Percentiles rank a stretch among this genome's conserved stretches.
Conservation (phyloP, 2,888 invertebrate genomes). For the Drosophila paramelanica region DNA sequence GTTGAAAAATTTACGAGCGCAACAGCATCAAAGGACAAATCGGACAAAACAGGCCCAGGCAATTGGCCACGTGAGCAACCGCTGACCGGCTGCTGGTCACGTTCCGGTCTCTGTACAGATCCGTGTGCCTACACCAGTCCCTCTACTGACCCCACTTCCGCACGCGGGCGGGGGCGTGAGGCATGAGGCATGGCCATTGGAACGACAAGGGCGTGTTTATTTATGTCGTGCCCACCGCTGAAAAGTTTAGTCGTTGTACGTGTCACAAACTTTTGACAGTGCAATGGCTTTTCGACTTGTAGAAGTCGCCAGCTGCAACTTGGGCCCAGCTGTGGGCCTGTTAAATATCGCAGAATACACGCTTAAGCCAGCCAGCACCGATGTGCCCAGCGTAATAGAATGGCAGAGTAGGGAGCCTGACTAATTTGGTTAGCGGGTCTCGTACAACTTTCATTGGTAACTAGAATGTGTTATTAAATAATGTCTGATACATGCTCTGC, state of each 20-base stretch:
- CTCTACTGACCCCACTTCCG: neutral
- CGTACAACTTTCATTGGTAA: conserved; percentile 62
- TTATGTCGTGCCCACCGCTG: conserved; percentile 71
- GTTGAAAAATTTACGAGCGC: conserved; percentile 72
- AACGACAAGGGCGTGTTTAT: conserved; percentile 68
- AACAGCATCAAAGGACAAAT: conserved; percentile 64
- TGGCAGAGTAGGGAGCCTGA: conserved; percentile 58
- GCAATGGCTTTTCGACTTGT: conserved; percentile 59
- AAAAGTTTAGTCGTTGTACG: conserved; percentile 74
- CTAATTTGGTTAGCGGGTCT: conserved; percentile 71
- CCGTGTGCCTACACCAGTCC: neutral
- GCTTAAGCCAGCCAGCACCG: conserved; percentile 9
- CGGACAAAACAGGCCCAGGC: conserved; percentile 53
- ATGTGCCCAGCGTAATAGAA: conserved; percentile 10
- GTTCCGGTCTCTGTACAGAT: conserved; percentile 43
- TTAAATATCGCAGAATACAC: conserved; percentile 39
- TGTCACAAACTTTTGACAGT: conserved; percentile 77
- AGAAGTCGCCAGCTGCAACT: conserved; percentile 55
- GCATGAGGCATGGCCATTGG: conserved; percentile 1
- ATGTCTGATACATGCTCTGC: conserved; percentile 54
- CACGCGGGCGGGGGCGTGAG: conserved; percentile 8
- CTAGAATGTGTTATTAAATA: conserved; percentile 70
- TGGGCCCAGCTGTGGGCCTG: conserved; percentile 62
- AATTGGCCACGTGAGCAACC: conserved; percentile 45
- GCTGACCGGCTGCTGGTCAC: conserved; percentile 57